Conservation (phyloP, 2,888 invertebrate genomes). For the Andrena haemorrhoa region DNA sequence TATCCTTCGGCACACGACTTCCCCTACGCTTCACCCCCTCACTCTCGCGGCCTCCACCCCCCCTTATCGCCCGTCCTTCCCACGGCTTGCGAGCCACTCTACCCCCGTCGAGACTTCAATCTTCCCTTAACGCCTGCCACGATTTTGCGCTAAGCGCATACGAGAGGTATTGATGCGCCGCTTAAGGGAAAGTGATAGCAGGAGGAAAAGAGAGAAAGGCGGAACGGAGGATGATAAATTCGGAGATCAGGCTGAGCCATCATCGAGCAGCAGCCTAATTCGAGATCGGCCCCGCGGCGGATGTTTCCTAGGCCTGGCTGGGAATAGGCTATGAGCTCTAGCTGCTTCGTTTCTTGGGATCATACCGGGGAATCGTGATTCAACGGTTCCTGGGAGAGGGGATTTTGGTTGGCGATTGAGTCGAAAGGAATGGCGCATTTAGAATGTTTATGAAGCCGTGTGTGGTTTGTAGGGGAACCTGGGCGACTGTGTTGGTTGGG, state of each 20-base stretch:
- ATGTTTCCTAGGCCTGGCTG: slow-evolving; percentile 1
- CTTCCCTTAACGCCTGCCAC: slow-evolving; percentile 62
- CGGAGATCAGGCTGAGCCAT: slow-evolving; percentile 58
- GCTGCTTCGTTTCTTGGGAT: not conserved
- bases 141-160: slow-evolving; percentile 60
- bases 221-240: slow-evolving; percentile 70
- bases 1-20: slow-evolving; percentile 18
- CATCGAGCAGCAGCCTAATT: slow-evolving; percentile 41
- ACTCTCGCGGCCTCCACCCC: not conserved
- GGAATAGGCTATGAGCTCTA: not conserved
- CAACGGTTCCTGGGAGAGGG: not conserved
- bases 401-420: not conserved
- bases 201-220: slow-evolving; percentile 22
- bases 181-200: slow-evolving; percentile 46
- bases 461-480: too few species aligned
- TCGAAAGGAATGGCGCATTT: not conserved
- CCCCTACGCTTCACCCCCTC: not conserved
- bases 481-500: not conserved
- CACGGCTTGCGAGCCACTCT: slow-evolving; percentile 15
- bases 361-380: not conserved
- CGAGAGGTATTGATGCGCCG: slow-evolving; percentile 66
- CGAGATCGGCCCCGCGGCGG: not conserved
- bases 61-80: not conserved
- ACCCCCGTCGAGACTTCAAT: slow-evolving; percentile 31
- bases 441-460: not conserved